These are phyloP conservation scores for Myiozetetes cayanensis DNA, from an alignment of 2,113 vertebrate species.

Conservation along the genomic window DNA sequence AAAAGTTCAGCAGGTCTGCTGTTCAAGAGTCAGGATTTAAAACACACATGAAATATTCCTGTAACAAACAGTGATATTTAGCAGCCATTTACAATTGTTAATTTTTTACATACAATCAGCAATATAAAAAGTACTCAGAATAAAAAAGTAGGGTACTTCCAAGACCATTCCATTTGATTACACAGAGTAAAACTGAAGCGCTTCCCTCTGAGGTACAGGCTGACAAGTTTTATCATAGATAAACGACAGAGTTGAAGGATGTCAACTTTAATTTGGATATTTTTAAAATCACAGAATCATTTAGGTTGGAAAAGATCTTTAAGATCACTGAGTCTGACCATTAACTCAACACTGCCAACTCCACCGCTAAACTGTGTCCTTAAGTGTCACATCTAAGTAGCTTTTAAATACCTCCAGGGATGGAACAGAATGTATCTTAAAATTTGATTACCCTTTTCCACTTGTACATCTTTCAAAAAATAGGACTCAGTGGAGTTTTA, in stretches of 20 bases:
- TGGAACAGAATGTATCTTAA: background rate
- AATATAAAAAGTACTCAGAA: conserved; percentile 1
- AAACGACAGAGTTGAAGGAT: background rate
- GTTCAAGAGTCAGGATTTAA: background rate
- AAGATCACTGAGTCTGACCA: background rate
- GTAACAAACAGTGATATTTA: conserved; percentile 6
- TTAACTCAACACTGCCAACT: background rate
- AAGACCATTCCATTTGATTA: background rate
- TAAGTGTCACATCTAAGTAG: background rate
- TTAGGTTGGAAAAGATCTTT: background rate
- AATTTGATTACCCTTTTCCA: background rate
- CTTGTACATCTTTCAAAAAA: background rate
- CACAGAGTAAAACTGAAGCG: background rate
- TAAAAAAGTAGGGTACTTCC: background rate
- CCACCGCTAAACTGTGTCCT: background rate
- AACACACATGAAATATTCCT: background rate
- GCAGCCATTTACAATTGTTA: background rate
- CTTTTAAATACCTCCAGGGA: background rate
- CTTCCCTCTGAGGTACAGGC: background rate
- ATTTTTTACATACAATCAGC: background rate
- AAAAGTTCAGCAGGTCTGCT: background rate
- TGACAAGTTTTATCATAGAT: background rate
- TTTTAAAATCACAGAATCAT: background rate
- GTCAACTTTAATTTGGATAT: background rate
- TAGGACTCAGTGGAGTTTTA: background rate